These are phyloP conservation scores for Prunella strophiata DNA, from an alignment of 2,797 vertebrate genomes.

Conservation along the genomic window DNA sequence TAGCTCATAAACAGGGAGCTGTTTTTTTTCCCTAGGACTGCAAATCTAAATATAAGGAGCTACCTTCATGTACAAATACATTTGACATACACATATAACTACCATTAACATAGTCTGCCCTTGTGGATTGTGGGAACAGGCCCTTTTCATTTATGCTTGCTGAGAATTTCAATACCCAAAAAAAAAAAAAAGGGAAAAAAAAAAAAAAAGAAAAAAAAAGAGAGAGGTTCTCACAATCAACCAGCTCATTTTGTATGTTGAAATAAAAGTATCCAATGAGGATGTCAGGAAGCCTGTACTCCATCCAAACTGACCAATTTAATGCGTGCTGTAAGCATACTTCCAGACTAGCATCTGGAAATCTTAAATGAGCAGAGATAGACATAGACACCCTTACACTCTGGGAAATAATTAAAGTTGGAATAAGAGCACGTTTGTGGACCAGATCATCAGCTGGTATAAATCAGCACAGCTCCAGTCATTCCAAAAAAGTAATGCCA, in stretches of 20 bases:
- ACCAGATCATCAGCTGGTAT: constrained; percentile 57
- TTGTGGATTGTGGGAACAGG: background rate
- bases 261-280: constrained; percentile 18
- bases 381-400: constrained; percentile 28
- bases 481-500: constrained; percentile 53
- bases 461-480: constrained; percentile 37
- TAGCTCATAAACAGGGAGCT: constrained; percentile 40
- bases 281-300: constrained; percentile 25
- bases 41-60: constrained; percentile 22
- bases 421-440: constrained; percentile 39
- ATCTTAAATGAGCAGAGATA: constrained; percentile 55
- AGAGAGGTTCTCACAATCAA: background rate
- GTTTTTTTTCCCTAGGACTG: constrained; percentile 14
- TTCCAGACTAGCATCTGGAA: constrained; percentile 65
- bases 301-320: constrained; percentile 41
- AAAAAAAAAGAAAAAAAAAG: background rate
- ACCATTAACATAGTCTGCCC: background rate
- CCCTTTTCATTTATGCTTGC: background rate
- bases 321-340: constrained; percentile 11
- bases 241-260: background rate
- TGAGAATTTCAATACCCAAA: background rate
- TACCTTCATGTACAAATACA: background rate
- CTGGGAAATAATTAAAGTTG: constrained; percentile 50
- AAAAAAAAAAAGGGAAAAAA: background rate
- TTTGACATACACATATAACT: background rate